phyloP scores from a whole-genome alignment of 1,140 invertebrate genomes.

The Halyomorpha halys region DNA sequence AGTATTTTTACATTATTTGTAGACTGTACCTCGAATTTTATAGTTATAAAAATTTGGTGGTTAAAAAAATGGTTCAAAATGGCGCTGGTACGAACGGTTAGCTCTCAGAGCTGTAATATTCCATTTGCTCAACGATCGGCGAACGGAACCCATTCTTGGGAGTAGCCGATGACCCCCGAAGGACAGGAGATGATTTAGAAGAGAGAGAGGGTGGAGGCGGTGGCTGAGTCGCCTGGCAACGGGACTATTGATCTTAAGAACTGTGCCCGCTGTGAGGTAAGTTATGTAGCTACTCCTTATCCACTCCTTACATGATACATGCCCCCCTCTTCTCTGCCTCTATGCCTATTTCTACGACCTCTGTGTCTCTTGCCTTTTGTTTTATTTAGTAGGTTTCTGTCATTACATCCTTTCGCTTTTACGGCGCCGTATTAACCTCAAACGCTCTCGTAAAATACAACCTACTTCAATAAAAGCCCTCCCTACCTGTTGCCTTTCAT shows the following conservation, averaged over 20 bases:
- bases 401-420: no score
- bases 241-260: constrained; percentile 21
- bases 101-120: background rate
- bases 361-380: background rate
- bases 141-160: background rate
- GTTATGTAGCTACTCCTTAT: constrained; percentile 9
- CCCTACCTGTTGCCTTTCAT: no score
- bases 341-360: background rate
- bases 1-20: no score
- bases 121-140: background rate
- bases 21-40: no score
- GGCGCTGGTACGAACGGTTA: background rate
- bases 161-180: background rate
- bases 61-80: no score
- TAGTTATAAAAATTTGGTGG: no score
- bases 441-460: no score
- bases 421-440: no score
- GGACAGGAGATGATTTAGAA: constrained; percentile 5
- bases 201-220: constrained; percentile 3
- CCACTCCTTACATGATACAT: constrained; percentile 16
- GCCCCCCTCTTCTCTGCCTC: background rate
- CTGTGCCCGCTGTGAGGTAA: background rate
- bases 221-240: constrained; percentile 10
- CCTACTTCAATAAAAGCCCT: no score
- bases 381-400: no score